Evolutionary conservation across 2,888 invertebrate genomes (phyloP).

Genomic region (Zaprionus bogoriensis): DNA sequence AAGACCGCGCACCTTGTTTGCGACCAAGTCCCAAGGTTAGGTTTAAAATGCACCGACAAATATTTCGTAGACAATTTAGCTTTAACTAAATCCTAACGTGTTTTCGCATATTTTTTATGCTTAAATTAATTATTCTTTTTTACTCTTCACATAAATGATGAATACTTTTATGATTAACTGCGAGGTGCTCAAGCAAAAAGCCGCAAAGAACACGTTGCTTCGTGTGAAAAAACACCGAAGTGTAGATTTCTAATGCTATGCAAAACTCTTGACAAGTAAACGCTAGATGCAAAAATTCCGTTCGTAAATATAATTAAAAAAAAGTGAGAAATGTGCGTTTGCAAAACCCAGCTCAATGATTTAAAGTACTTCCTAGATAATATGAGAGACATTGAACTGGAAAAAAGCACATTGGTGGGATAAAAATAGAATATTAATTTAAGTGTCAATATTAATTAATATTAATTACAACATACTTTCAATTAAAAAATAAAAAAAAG

Average conservation of each 20-base stretch:
- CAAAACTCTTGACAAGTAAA: conserved; percentile 37
- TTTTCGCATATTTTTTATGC: conserved; percentile 44
- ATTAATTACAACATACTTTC: too few relatives aligned
- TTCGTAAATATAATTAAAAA: background rate
- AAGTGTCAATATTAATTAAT: too few relatives aligned
- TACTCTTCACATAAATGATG: conserved; percentile 23
- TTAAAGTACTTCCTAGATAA: too few relatives aligned
- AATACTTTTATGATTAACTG: conserved; percentile 27
- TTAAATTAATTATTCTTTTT: conserved; percentile 18
- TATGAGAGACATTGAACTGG: too few relatives aligned
- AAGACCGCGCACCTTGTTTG: conserved; percentile 29
- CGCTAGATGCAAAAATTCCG: conserved; percentile 6
- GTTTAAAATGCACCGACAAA: conserved; percentile 32
- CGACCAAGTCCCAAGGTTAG: conserved; percentile 42
- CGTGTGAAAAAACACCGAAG: conserved; percentile 4
- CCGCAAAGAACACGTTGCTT: conserved; percentile 31
- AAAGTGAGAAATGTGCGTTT: background rate
- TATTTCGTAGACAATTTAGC: conserved; percentile 20
- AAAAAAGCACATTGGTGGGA: too few relatives aligned
- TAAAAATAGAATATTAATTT: too few relatives aligned
- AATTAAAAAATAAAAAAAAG: background rate
- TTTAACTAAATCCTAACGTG: conserved; percentile 41
- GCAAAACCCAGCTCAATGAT: too few relatives aligned
- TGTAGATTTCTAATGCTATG: conserved; percentile 15
- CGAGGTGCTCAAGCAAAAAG: conserved; percentile 27